Percentiles rank a stretch among this genome's conserved stretches.
phyloP scores from a whole-genome alignment of 2,888 invertebrate species.

The Idaea aversata region DNA sequence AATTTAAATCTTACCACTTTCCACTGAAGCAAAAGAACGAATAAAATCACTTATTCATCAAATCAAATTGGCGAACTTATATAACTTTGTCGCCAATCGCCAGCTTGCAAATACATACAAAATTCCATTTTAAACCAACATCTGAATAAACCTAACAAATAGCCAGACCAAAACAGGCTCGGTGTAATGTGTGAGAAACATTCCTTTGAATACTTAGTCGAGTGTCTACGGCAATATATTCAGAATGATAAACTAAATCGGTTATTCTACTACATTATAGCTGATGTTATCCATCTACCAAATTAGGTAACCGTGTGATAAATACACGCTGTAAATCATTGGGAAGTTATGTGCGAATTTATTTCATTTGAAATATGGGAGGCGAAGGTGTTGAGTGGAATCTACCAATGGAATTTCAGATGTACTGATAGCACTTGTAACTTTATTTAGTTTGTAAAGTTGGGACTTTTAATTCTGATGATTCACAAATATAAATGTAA shows the following conservation, averaged over 20 bases:
- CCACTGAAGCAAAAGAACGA: too few relatives aligned
- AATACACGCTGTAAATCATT: neutral
- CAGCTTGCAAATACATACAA: neutral
- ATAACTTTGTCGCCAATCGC: too few relatives aligned
- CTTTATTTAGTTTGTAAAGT: neutral
- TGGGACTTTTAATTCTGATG: neutral
- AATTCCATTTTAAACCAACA: neutral
- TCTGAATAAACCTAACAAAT: neutral
- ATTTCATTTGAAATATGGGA: neutral
- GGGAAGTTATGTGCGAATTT: neutral
- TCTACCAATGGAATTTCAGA: neutral
- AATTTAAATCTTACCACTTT: too few relatives aligned
- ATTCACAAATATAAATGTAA: neutral
- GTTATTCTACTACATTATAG: neutral
- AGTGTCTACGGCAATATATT: neutral
- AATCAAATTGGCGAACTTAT: too few relatives aligned
- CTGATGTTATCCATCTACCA: neutral
- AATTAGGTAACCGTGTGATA: neutral
- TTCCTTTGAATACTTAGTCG: neutral
- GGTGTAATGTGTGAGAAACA: neutral
- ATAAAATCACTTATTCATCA: too few relatives aligned
- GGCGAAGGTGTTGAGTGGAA: neutral
- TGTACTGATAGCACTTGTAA: neutral
- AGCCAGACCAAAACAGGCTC: neutral
- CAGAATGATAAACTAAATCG: slow-evolving; percentile 1